Conservation (phyloP, 2,888 invertebrate species). For the Linyphia triangularis region DNA sequence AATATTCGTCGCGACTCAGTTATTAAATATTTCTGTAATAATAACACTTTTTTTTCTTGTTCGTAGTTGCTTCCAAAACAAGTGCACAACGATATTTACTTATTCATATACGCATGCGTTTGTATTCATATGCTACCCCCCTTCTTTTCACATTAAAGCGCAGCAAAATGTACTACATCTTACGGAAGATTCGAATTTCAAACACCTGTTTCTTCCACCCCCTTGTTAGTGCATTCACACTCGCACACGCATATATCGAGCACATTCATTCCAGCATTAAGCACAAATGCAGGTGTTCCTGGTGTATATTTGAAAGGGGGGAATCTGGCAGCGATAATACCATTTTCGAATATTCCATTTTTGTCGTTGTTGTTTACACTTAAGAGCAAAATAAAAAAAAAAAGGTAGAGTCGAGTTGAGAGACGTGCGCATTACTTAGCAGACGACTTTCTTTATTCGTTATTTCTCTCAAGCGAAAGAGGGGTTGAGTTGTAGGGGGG, state of each 20-base stretch:
- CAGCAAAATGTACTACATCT: constrained; percentile 23
- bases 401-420: not conserved
- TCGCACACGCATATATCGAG: constrained; percentile 19
- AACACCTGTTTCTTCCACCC: constrained; percentile 10
- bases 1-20: constrained; percentile 33
- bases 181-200: constrained; percentile 38
- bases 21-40: constrained; percentile 61
- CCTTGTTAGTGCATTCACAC: constrained; percentile 11
- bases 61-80: constrained; percentile 60
- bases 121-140: constrained; percentile 11
- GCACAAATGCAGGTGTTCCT: constrained; percentile 55
- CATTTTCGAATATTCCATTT: constrained; percentile 63
- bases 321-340: constrained; percentile 68
- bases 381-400: constrained; percentile 35
- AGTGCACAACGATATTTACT: constrained; percentile 41
- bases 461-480: constrained; percentile 8
- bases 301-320: too few relatives aligned
- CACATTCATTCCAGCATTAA: constrained; percentile 68
- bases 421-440: constrained; percentile 36
- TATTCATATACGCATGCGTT: constrained; percentile 45
- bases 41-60: constrained; percentile 32
- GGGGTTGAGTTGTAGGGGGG: not conserved
- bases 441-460: constrained; percentile 32
- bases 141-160: constrained; percentile 49
- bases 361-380: constrained; percentile 70